Percentiles rank a stretch among this genome's conserved stretches.
These are phyloP conservation scores for Lanius collurio DNA, from an alignment of 2,113 vertebrate genomes.

Conservation along the genomic window DNA sequence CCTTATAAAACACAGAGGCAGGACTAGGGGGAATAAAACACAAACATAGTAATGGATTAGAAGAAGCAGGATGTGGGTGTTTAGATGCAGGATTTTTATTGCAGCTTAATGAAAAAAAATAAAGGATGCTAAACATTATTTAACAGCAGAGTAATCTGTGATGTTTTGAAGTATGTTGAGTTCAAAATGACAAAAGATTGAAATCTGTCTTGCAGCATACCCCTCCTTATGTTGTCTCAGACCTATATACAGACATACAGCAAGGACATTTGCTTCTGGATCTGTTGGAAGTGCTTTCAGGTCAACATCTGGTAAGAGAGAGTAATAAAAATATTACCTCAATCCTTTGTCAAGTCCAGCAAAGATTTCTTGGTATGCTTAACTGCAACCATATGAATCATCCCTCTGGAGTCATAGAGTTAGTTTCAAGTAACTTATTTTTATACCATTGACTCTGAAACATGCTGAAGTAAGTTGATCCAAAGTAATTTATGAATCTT, in stretches of 20 bases:
- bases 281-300: slow-evolving; percentile 93
- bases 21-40: background rate
- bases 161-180: background rate
- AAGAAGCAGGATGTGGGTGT: background rate
- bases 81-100: background rate
- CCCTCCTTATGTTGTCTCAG: slow-evolving; percentile 78
- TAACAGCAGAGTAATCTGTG: background rate
- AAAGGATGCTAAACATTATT: background rate
- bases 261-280: slow-evolving; percentile 89
- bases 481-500: background rate
- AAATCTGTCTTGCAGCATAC: slow-evolving; percentile 77
- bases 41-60: background rate
- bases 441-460: background rate
- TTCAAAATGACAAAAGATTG: background rate
- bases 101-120: background rate
- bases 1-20: background rate
- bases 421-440: background rate
- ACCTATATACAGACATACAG: slow-evolving; percentile 88
- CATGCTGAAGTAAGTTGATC: background rate
- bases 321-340: background rate
- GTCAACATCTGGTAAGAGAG: slow-evolving; percentile 85
- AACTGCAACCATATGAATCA: background rate
- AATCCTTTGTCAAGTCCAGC: background rate
- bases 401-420: background rate
- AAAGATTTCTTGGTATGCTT: slow-evolving; percentile 5